phyloP scores from a whole-genome alignment of 2,888 invertebrate species.

The Fissipunctia ypsillon region DNA sequence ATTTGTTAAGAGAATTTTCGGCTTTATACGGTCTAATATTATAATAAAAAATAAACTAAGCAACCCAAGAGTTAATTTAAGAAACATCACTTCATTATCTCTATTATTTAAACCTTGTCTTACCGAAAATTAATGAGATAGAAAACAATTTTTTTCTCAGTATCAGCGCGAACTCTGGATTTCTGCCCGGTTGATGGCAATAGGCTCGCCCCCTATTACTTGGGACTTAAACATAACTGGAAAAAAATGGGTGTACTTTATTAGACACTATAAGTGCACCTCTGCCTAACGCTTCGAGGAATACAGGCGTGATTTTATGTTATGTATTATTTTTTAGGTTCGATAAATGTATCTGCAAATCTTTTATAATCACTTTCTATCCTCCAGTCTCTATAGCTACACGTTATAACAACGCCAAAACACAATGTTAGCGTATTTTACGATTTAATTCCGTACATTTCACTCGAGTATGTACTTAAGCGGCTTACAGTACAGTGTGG shows the following conservation, averaged over 20 bases:
- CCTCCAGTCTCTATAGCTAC: conserved; percentile 40
- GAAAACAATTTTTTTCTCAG: background rate
- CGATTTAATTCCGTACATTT: conserved; percentile 75
- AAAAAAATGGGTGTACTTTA: background rate
- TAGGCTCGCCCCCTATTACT: too few species aligned
- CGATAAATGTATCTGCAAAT: background rate
- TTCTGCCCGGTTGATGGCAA: background rate
- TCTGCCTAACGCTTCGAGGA: background rate
- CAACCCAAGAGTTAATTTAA: background rate
- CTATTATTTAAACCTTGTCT: background rate
- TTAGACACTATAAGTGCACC: background rate
- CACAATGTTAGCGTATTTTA: conserved; percentile 73
- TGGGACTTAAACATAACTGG: background rate
- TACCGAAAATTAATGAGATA: background rate
- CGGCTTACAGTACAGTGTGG: conserved; percentile 59
- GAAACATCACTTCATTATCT: conserved; percentile 18
- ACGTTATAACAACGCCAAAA: conserved; percentile 64
- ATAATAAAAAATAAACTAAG: background rate
- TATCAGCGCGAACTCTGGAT: background rate
- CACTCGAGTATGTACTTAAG: conserved; percentile 68
- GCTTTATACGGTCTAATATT: background rate
- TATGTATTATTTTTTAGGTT: background rate
- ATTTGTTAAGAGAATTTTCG: background rate
- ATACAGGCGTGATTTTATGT: background rate
- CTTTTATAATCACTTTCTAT: conserved; percentile 22